Conservation (phyloP, 2,888 invertebrate genomes). For the Anagyrus pseudococci region DNA sequence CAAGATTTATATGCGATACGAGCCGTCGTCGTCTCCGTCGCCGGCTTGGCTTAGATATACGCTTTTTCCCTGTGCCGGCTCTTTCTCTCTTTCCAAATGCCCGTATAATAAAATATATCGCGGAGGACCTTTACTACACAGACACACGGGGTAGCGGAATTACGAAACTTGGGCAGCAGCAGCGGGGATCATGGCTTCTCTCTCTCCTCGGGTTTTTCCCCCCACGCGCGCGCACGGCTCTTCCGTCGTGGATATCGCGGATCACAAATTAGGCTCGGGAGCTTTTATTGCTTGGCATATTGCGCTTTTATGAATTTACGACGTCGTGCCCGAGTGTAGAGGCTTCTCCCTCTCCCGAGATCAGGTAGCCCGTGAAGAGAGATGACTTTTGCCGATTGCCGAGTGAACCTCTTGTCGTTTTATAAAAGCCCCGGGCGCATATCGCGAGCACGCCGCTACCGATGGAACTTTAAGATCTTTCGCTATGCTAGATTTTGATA, state of each 20-base stretch:
- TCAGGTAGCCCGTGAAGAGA: slow-evolving; percentile 12
- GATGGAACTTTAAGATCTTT: slow-evolving; percentile 23
- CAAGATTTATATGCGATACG: background rate
- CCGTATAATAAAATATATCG: no score
- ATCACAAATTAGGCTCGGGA: slow-evolving; percentile 24
- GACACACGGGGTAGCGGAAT: no score
- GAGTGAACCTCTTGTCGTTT: background rate
- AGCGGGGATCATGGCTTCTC: background rate
- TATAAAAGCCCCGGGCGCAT: background rate
- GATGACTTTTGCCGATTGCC: slow-evolving; percentile 25
- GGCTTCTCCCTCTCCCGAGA: no score
- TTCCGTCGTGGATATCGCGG: no score
- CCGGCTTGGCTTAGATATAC: no score
- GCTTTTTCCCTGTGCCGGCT: no score
- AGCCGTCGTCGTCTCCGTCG: no score
- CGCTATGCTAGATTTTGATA: background rate
- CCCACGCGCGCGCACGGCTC: no score
- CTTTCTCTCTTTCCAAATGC: no score
- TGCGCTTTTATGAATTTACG: slow-evolving; percentile 28
- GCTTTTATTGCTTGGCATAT: slow-evolving; percentile 17
- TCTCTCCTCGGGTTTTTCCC: background rate
- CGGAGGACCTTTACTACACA: no score
- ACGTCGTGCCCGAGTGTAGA: slow-evolving; percentile 9
- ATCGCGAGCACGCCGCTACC: background rate
- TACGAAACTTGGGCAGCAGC: slow-evolving; percentile 17